Evolutionary conservation across 2,888 invertebrate species (phyloP).

Genomic region (Oscheius sp.): DNA sequence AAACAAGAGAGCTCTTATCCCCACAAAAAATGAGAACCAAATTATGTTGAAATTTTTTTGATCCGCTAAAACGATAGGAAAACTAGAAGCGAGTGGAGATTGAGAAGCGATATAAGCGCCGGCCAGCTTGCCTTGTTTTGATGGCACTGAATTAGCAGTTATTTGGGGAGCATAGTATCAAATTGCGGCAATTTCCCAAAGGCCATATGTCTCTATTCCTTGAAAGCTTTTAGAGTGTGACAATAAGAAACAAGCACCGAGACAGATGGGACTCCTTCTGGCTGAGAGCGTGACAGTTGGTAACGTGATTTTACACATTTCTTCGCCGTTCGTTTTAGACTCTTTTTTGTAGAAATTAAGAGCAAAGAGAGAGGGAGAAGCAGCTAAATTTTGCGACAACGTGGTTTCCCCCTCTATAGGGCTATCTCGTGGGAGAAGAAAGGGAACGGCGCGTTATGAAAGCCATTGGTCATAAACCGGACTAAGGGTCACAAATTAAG

Average conservation of each 20-base stretch:
- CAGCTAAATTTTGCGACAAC: background rate
- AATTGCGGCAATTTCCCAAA: background rate
- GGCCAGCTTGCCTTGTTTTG: too few species aligned
- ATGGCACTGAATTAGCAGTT: too few species aligned
- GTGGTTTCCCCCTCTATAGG: background rate
- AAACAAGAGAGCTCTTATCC: background rate
- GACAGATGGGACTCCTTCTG: background rate
- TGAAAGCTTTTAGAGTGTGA: background rate
- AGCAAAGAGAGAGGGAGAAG: background rate
- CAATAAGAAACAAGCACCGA: background rate
- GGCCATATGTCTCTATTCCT: background rate
- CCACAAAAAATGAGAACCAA: too few species aligned
- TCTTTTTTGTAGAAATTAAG: background rate
- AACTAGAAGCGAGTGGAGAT: background rate
- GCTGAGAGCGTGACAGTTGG: constrained; percentile 20
- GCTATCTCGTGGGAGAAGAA: constrained; percentile 11
- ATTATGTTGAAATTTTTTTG: too few species aligned
- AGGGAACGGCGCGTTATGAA: constrained; percentile 10
- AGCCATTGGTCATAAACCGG: constrained; percentile 14
- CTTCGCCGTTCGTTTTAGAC: background rate
- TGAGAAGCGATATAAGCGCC: background rate
- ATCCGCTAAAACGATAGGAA: background rate
- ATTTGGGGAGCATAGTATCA: background rate
- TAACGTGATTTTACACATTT: constrained; percentile 4
- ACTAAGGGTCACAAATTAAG: constrained; percentile 26